These are phyloP conservation scores for Pseudolycoriella hygida DNA, from an alignment of 2,888 invertebrate species.

Conservation along the genomic window DNA sequence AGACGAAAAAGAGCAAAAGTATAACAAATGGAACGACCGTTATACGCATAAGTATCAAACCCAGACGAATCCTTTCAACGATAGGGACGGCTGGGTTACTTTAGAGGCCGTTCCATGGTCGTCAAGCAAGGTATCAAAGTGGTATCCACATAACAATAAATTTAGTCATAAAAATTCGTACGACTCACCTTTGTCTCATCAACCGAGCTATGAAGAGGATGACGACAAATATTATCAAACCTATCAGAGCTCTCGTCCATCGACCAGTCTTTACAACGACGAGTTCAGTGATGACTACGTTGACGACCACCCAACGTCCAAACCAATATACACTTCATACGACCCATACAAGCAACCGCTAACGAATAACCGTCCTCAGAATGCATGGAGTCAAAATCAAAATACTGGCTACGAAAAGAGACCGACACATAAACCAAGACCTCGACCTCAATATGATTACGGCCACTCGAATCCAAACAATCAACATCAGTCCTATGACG, in stretches of 20 bases:
- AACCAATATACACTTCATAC: constrained; percentile 16
- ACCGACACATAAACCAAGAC: constrained; percentile 28
- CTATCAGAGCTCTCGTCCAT: constrained; percentile 13
- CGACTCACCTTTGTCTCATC: background rate
- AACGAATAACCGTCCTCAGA: background rate
- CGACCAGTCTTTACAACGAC: constrained; percentile 24
- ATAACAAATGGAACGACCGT: background rate
- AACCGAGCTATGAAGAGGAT: background rate
- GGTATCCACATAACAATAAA: constrained; percentile 42
- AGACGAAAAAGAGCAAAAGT: constrained; percentile 31
- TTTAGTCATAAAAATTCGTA: background rate
- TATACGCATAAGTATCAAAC: constrained; percentile 10
- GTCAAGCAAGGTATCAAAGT: constrained; percentile 60
- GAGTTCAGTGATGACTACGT: constrained; percentile 22
- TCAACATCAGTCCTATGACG: background rate
- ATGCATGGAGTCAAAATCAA: background rate
- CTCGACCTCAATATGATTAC: constrained; percentile 8
- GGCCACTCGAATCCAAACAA: constrained; percentile 1
- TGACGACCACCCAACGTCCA: constrained; percentile 19
- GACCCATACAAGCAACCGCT: background rate
- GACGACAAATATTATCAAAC: constrained; percentile 3
- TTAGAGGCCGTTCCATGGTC: constrained; percentile 66
- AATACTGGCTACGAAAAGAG: background rate
- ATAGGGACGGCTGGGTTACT: constrained; percentile 60
- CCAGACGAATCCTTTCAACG: constrained; percentile 30